These are phyloP conservation scores for Eptesicus fuscus DNA, from an alignment of 2,113 vertebrate species.

Conservation along the genomic window DNA sequence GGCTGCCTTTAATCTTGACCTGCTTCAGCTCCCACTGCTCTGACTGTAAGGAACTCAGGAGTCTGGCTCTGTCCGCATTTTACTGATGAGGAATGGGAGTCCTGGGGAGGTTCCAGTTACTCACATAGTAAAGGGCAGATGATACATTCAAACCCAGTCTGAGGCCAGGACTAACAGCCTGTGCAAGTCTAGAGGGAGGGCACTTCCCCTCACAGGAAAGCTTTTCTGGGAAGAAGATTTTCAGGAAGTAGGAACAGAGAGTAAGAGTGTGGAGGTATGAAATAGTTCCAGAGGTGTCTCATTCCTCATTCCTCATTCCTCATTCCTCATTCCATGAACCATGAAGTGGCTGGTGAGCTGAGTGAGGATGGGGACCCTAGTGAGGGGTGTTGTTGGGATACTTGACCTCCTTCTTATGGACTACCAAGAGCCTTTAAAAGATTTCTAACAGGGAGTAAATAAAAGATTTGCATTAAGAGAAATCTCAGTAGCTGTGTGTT, in stretches of 20 bases:
- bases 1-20: slow-evolving; percentile 85
- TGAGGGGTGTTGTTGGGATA: neutral
- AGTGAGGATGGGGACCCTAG: neutral
- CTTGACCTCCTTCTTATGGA: neutral
- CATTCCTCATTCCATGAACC: neutral
- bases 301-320: neutral
- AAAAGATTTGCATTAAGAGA: neutral
- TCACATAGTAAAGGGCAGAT: neutral
- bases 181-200: neutral
- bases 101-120: neutral
- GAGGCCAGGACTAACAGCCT: neutral
- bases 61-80: neutral
- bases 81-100: neutral
- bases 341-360: neutral
- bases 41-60: slow-evolving; percentile 50
- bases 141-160: neutral
- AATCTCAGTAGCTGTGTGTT: neutral
- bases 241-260: neutral
- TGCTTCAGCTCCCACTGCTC: slow-evolving; percentile 88
- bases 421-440: neutral
- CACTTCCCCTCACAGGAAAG: neutral
- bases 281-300: neutral
- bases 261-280: neutral
- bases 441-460: neutral
- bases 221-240: neutral